Evolutionary conservation across 2,888 invertebrate genomes (phyloP).

Genomic region (Cephus rjabovi): DNA sequence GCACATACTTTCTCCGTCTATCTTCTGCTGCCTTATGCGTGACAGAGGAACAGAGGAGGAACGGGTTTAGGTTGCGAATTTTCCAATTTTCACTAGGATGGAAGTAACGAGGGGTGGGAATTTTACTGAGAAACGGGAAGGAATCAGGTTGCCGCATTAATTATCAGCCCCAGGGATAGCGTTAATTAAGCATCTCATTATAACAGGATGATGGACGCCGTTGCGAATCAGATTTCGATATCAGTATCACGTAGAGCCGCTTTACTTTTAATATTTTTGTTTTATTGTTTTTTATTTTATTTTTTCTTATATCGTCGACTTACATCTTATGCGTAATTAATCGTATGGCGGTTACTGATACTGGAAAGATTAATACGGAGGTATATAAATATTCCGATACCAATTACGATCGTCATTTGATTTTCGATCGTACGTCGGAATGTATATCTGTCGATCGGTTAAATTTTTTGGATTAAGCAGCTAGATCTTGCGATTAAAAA

Average conservation of each 20-base stretch:
- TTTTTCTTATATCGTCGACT: background rate
- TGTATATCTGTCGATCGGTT: background rate
- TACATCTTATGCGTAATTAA: background rate
- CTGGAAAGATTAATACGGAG: background rate
- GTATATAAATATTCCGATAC: background rate
- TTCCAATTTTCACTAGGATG: background rate
- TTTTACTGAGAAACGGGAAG: background rate
- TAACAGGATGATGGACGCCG: background rate
- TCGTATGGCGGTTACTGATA: background rate
- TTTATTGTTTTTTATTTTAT: background rate
- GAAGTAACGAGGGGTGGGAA: background rate
- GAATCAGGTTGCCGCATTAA: background rate
- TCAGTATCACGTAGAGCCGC: background rate
- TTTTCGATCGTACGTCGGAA: too few species aligned
- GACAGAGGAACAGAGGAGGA: background rate
- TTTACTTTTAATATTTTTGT: background rate
- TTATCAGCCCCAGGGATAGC: background rate
- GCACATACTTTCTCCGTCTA: background rate
- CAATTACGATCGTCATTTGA: background rate
- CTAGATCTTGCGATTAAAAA: background rate
- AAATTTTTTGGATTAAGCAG: background rate
- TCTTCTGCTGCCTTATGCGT: background rate
- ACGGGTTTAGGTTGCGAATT: background rate
- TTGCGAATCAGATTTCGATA: background rate
- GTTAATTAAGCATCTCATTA: background rate